These are phyloP conservation scores for Bagarius yarrelli DNA, from an alignment of 2,113 vertebrate genomes.

Conservation along the genomic window DNA sequence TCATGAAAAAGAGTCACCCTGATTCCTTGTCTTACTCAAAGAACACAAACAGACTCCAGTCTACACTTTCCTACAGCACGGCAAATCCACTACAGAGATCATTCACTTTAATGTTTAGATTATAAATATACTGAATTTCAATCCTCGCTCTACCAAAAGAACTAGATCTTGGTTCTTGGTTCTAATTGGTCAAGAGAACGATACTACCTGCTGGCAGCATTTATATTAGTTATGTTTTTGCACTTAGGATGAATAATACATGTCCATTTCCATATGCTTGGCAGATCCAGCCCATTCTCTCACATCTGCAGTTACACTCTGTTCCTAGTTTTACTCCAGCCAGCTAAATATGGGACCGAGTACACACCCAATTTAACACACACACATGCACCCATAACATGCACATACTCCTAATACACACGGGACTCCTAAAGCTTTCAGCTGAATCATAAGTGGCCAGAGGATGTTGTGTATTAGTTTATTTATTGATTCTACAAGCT, in stretches of 20 bases:
- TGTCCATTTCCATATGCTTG: constrained; percentile 64
- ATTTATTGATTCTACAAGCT: constrained; percentile 10
- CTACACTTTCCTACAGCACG: background rate
- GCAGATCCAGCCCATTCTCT: constrained; percentile 47
- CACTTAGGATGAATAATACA: constrained; percentile 65
- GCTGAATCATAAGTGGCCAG: constrained; percentile 10
- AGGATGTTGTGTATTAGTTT: constrained; percentile 17
- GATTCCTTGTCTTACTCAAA: background rate
- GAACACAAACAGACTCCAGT: background rate
- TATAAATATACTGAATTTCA: background rate
- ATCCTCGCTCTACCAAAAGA: background rate
- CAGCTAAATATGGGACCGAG: constrained; percentile 8
- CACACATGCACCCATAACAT: constrained; percentile 26
- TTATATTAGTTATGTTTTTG: constrained; percentile 47
- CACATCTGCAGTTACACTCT: constrained; percentile 46
- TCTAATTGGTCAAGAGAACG: background rate
- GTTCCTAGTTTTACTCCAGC: constrained; percentile 39
- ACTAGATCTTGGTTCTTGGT: background rate
- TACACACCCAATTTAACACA: constrained; percentile 31
- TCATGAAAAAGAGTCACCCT: background rate
- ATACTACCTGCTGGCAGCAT: background rate
- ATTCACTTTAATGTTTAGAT: background rate
- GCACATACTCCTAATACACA: constrained; percentile 25
- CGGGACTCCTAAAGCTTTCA: constrained; percentile 21
- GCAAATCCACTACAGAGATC: background rate